These are phyloP conservation scores for Pongo abelii DNA, from an alignment of 2,113 vertebrate species.

Conservation along the genomic window DNA sequence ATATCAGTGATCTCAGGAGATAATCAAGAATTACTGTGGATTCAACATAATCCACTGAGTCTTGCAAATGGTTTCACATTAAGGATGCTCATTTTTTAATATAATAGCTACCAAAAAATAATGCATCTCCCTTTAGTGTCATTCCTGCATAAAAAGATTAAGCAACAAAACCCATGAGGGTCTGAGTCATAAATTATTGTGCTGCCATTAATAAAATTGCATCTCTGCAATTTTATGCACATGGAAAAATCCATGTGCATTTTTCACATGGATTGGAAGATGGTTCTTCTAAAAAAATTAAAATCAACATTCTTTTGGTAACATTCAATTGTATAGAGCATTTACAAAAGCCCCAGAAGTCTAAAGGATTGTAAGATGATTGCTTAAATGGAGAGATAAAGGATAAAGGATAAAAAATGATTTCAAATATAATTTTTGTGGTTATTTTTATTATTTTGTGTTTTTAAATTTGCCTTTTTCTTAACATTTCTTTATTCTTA, in stretches of 20 bases:
- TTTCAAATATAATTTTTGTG: not conserved
- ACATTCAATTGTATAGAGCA: not conserved
- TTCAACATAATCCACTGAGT: conserved; percentile 53
- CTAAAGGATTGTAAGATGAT: not conserved
- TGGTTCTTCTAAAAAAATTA: not conserved
- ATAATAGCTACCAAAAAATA: not conserved
- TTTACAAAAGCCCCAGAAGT: not conserved
- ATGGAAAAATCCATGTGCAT: too few species aligned
- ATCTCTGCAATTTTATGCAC: not conserved
- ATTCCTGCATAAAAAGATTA: conserved; percentile 41
- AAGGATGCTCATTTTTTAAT: conserved; percentile 60
- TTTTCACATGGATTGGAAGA: not conserved
- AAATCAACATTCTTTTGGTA: not conserved
- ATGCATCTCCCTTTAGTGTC: not conserved
- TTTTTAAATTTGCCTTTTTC: not conserved
- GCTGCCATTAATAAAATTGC: conserved; percentile 20
- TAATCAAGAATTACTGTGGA: conserved; percentile 65
- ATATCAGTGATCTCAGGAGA: conserved; percentile 26
- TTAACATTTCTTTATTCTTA: not conserved
- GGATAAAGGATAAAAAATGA: not conserved
- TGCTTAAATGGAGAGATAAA: not conserved
- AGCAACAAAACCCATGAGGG: conserved; percentile 28
- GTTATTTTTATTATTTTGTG: not conserved
- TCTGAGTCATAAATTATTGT: not conserved
- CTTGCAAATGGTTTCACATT: conserved; percentile 50